These are phyloP conservation scores for Drosophila insularis DNA, from an alignment of 1,140 invertebrate species.

Conservation along the genomic window DNA sequence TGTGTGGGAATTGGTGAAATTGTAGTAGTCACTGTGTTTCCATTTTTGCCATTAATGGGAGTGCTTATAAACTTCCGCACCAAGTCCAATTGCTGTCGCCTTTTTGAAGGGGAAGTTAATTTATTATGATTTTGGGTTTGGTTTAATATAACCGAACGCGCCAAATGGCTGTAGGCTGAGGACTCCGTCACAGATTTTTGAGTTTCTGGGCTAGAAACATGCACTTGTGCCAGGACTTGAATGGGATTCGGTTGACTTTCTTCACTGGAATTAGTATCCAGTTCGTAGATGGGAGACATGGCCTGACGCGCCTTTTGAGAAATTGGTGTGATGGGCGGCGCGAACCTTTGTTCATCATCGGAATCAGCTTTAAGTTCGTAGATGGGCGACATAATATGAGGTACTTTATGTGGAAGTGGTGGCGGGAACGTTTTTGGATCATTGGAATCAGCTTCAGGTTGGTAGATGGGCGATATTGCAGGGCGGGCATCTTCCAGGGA, in stretches of 20 bases:
- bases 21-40: neutral
- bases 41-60: slow-evolving; percentile 41
- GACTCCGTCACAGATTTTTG: slow-evolving; percentile 1
- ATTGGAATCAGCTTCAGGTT: slow-evolving; percentile 15
- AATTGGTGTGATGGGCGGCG: neutral
- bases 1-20: slow-evolving; percentile 52
- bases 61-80: slow-evolving; percentile 66
- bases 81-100: slow-evolving; percentile 49
- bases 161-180: slow-evolving; percentile 58
- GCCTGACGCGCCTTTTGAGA: neutral
- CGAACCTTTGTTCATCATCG: no score
- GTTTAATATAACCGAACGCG: slow-evolving; percentile 62
- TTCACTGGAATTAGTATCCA: slow-evolving; percentile 20
- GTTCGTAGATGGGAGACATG: slow-evolving; percentile 53
- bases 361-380: neutral
- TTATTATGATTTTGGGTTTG: slow-evolving; percentile 42
- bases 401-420: neutral
- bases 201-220: slow-evolving; percentile 9
- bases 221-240: slow-evolving; percentile 23
- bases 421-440: neutral
- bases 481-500: slow-evolving; percentile 2
- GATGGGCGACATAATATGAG: slow-evolving; percentile 41
- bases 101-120: slow-evolving; percentile 14
- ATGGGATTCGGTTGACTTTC: slow-evolving; percentile 12
- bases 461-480: slow-evolving; percentile 38